Evolutionary conservation across 2,888 invertebrate species (phyloP).

Genomic region (Phalangium opilio): DNA sequence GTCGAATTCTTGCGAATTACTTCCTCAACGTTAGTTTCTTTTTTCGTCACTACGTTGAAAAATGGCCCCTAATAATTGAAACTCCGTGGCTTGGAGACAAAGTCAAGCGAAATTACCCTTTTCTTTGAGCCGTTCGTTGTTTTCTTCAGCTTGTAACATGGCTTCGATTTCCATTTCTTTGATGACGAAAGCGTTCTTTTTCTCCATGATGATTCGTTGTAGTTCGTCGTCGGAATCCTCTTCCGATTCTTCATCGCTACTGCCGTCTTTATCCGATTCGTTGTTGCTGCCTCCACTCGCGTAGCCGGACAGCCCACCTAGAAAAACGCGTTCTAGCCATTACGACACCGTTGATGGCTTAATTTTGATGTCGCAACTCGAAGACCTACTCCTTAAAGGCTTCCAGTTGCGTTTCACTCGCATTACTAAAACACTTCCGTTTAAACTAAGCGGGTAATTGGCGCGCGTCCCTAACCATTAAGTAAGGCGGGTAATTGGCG

Average conservation of each 20-base stretch:
- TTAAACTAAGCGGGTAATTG: not conserved
- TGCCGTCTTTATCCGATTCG: conserved; percentile 42
- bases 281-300: conserved; percentile 42
- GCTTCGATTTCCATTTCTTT: conserved; percentile 19
- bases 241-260: conserved; percentile 7
- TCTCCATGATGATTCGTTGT: conserved; percentile 14
- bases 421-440: not conserved
- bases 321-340: too few relatives aligned
- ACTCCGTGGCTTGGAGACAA: too few relatives aligned
- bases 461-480: not conserved
- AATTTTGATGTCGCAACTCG: not conserved
- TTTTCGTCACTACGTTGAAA: too few relatives aligned
- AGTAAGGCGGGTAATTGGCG: too few relatives aligned
- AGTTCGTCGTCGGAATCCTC: conserved; percentile 12
- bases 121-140: conserved; percentile 3
- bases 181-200: conserved; percentile 16
- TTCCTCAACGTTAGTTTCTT: too few relatives aligned
- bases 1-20: too few relatives aligned
- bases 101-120: not conserved
- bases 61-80: too few relatives aligned
- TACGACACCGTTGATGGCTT: too few relatives aligned
- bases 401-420: not conserved
- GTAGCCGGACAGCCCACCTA: conserved; percentile 17
- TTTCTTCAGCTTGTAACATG: conserved; percentile 11
- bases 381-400: not conserved